Conservation (phyloP, 2,113 vertebrate species). For the Podilymbus podiceps region DNA sequence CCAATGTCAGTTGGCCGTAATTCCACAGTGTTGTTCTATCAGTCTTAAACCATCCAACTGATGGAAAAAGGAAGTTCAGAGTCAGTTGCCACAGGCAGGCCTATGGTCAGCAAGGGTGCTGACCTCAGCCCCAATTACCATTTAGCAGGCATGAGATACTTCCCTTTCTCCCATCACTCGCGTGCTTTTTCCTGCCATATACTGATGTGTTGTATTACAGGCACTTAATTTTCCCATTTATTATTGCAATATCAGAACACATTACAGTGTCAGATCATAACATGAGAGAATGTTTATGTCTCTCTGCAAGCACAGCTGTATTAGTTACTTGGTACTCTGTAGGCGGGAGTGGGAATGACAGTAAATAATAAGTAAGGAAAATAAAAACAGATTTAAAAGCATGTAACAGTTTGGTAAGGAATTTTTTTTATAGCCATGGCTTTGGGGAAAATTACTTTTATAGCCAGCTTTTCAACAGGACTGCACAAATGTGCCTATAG, state of each 20-base stretch:
- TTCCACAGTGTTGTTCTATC: neutral
- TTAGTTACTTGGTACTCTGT: neutral
- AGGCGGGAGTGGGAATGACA: neutral
- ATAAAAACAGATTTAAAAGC: slow-evolving; percentile 45
- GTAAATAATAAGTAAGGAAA: slow-evolving; percentile 35
- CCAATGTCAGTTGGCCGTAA: neutral
- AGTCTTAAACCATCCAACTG: neutral
- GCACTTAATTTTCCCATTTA: slow-evolving; percentile 9
- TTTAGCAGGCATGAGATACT: neutral
- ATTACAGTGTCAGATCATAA: neutral
- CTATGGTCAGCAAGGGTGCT: neutral
- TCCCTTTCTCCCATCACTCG: neutral
- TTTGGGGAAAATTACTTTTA: slow-evolving; percentile 47
- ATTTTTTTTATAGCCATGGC: slow-evolving; percentile 19
- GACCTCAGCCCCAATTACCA: neutral
- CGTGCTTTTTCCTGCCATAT: neutral
- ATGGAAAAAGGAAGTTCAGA: neutral
- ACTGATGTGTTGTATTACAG: neutral
- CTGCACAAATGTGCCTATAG: neutral
- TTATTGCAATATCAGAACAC: neutral
- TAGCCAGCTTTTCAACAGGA: slow-evolving; percentile 6
- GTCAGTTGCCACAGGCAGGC: neutral
- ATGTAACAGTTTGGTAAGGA: slow-evolving; percentile 15
- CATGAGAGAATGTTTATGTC: neutral
- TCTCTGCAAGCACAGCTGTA: neutral